Evolutionary conservation across 2,113 vertebrate species (phyloP).

Genomic region (Perccottus glenii): DNA sequence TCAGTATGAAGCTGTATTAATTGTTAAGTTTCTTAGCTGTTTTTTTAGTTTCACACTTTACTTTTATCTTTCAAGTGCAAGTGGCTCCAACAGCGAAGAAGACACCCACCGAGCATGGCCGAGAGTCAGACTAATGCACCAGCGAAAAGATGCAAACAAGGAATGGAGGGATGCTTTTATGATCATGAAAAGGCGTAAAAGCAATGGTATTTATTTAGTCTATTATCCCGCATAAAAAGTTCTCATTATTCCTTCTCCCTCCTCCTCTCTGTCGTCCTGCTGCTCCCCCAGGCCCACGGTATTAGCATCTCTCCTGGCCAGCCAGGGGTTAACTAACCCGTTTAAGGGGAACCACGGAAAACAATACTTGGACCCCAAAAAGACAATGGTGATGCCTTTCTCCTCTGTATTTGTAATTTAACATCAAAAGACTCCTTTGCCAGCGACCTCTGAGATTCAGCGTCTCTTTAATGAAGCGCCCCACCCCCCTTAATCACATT

Average conservation of each 20-base stretch:
- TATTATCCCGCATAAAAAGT: conserved; percentile 74
- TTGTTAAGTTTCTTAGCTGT: conserved; percentile 38
- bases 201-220: conserved; percentile 73
- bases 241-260: conserved; percentile 57
- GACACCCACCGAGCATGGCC: conserved; percentile 58
- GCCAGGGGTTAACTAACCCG: conserved; percentile 80
- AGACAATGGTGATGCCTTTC: conserved; percentile 81
- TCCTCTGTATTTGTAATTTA: conserved; percentile 86
- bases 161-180: conserved; percentile 73
- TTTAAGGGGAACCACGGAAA: conserved; percentile 81
- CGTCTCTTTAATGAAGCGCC: conserved; percentile 84
- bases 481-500: conserved; percentile 99
- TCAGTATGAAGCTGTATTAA: conserved; percentile 21
- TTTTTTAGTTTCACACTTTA: conserved; percentile 59
- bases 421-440: conserved; percentile 85
- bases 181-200: conserved; percentile 74
- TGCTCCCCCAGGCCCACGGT: conserved; percentile 54
- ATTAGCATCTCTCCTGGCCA: conserved; percentile 72
- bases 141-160: conserved; percentile 65
- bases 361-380: conserved; percentile 79
- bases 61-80: conserved; percentile 46
- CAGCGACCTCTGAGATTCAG: conserved; percentile 82
- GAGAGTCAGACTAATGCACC: conserved; percentile 52
- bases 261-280: not conserved
- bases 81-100: conserved; percentile 31